These are phyloP conservation scores for Pelodytes ibericus DNA, from an alignment of 2,797 vertebrate genomes.

Conservation along the genomic window DNA sequence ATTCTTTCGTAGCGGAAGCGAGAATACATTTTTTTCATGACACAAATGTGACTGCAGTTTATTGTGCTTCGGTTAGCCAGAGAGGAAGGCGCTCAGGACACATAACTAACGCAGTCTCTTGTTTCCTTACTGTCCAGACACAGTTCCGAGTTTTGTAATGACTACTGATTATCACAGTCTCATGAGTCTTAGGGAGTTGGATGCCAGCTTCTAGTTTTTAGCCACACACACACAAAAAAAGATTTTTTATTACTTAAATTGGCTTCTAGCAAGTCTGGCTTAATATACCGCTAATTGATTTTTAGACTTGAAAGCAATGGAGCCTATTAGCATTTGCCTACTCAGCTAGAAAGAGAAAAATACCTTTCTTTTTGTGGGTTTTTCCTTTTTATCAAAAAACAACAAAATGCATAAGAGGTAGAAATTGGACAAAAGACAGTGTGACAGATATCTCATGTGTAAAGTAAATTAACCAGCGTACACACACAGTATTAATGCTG, in stretches of 20 bases:
- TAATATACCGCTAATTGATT: constrained; percentile 80
- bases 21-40: constrained; percentile 16
- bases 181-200: constrained; percentile 44
- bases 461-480: constrained; percentile 69
- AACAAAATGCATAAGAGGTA: constrained; percentile 66
- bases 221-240: constrained; percentile 57
- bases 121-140: background rate
- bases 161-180: constrained; percentile 35
- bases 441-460: constrained; percentile 65
- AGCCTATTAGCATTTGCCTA: constrained; percentile 74
- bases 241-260: constrained; percentile 74
- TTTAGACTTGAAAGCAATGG: constrained; percentile 73
- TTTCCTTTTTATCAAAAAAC: constrained; percentile 55
- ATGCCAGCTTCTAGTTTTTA: constrained; percentile 62
- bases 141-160: background rate
- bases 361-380: constrained; percentile 56
- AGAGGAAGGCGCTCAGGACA: constrained; percentile 5
- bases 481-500: constrained; percentile 14
- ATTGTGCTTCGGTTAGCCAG: constrained; percentile 18
- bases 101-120: background rate
- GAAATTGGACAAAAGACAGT: constrained; percentile 57
- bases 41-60: background rate
- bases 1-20: constrained; percentile 30
- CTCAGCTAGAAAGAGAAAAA: constrained; percentile 67
- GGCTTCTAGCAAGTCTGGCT: constrained; percentile 71